Evolutionary conservation across 2,888 invertebrate species (phyloP).

Genomic region (Heliconius erato): DNA sequence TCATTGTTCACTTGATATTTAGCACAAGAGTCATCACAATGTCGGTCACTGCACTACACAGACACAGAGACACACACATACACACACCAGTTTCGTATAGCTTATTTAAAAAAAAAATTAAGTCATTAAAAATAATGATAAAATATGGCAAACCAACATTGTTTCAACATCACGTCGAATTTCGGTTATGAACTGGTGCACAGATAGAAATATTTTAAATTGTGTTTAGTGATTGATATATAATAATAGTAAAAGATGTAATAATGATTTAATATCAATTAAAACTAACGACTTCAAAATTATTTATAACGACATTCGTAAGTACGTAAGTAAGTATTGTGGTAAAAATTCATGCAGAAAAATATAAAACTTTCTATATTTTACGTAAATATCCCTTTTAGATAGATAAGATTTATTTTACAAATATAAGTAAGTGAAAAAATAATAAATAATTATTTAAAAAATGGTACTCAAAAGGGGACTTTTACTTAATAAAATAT

Average conservation of each 20-base stretch:
- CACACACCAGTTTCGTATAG: background rate
- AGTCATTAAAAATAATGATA: background rate
- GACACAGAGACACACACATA: constrained; percentile 20
- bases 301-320: background rate
- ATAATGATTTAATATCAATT: background rate
- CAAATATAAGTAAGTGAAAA: background rate
- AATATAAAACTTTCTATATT: background rate
- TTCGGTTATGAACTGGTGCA: background rate
- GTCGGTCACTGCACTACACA: constrained; percentile 50
- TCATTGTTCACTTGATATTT: constrained; percentile 64
- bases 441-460: background rate
- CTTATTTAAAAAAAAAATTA: background rate
- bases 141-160: background rate
- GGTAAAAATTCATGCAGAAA: background rate
- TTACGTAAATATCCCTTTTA: background rate
- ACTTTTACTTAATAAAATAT: background rate
- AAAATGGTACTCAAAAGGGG: background rate
- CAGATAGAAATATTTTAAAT: background rate
- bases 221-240: background rate
- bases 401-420: background rate
- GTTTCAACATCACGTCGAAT: background rate
- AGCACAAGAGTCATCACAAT: constrained; percentile 55
- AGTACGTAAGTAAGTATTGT: background rate
- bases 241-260: background rate
- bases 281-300: background rate